Evolutionary conservation across 2,113 vertebrate species (phyloP), one percentile per base, ranked within the genome.

Genomic region (Dipodomys merriami): DNA sequence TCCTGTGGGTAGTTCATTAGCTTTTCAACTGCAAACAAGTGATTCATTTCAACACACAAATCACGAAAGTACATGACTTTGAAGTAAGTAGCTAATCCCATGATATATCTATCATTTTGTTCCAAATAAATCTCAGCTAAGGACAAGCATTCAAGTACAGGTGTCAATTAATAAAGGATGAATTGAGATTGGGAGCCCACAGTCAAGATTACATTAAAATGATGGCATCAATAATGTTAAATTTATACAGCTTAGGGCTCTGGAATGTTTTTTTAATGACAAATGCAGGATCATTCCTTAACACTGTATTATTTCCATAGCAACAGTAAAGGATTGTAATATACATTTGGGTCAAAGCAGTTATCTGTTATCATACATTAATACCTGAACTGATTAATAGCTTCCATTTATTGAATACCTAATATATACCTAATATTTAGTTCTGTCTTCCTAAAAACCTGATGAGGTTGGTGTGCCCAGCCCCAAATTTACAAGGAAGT

Each of bases 61-160:
- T 94, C 88, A 96, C 1, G 3, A 86, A 96, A 96, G 83, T 92
- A 93, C 49, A 84, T 87, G 91, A 91, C 83, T 94, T 91, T 96
- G 95, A 96, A 96, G 73, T 88, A 84, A 94, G 89, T 80, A 88
- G 89, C 69, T 94, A 94, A 91, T 96, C 85, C 92, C 95, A 86
- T 88, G 83, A 92, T 92, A 60, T 86, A 92, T 6, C 95, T 93
- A 80, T 92, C 88, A 94, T 90, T 93, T 93, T 0, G 0, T 89
- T 87, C 95, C 57, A 93, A 92, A 93, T 95, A 91, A 94, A 95
- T 95, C 81, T 74, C 81, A 91, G 76, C 62, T 83, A 88, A 92
- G 73, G 91, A 92, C 86, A 92, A 92, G 92, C n/a, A 93, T 93
- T 88, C 94, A 94, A 95, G 83, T 94, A 91, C 77, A 95, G 91